Percentiles rank a stretch among this genome's conserved stretches.
Evolutionary conservation across 2,888 invertebrate species (phyloP).

Genomic region (Elegia similella): DNA sequence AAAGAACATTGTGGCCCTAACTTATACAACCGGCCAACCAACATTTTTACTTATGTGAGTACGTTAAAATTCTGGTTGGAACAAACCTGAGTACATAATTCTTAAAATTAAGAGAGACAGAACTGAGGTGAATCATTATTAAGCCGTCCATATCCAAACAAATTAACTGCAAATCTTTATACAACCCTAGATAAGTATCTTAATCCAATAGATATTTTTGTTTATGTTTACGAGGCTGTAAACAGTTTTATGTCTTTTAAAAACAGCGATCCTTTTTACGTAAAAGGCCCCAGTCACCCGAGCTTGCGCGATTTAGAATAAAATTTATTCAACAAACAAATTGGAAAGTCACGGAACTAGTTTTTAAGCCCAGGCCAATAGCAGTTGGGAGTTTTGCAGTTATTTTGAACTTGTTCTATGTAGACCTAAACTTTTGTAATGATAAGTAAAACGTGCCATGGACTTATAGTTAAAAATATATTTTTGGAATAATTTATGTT

Average conservation of each 20-base stretch:
- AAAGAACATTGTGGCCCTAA: no score
- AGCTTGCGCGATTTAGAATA: conserved; percentile 8
- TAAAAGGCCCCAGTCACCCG: conserved; percentile 6
- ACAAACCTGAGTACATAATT: no score
- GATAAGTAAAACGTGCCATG: conserved; percentile 17
- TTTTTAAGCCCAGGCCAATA: conserved; percentile 8
- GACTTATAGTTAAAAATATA: conserved; percentile 6
- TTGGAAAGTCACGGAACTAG: conserved; percentile 8
- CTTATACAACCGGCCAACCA: no score
- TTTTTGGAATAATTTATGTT: conserved; percentile 13
- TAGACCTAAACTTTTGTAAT: conserved; percentile 5
- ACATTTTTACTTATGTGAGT: no score
- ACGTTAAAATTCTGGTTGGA: no score
- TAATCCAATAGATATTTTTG: background rate
- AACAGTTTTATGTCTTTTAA: conserved; percentile 15
- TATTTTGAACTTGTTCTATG: conserved; percentile 8
- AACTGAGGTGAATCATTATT: no score
- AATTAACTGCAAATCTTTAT: conserved; percentile 9
- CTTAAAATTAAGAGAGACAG: no score
- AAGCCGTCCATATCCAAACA: background rate
- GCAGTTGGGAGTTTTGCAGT: conserved; percentile 12
- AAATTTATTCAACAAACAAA: conserved; percentile 15
- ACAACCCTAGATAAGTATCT: background rate
- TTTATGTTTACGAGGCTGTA: conserved; percentile 10
- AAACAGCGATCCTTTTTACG: conserved; percentile 12